Base-by-base conservation (phyloP, 2,113 vertebrate species). In the Toxotes chatareus region DNA sequence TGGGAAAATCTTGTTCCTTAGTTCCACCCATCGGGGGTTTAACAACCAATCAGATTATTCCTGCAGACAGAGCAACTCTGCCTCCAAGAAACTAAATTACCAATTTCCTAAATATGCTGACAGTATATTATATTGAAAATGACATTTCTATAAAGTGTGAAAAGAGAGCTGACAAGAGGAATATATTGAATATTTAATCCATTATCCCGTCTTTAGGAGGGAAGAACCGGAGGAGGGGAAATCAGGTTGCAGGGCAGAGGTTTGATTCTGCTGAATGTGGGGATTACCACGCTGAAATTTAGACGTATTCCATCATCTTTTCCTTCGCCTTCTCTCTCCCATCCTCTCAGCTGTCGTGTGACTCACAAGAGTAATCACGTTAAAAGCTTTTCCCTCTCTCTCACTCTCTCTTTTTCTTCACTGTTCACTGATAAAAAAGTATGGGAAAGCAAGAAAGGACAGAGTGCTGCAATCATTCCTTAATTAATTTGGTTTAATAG, bases 361-460 rank as follows among this genome's bases (percentile, higher is more conserved):
- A 83, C 47, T 86, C 82, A 65, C 62, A 70, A 21, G 46, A 79
- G 67, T 81, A 83, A 85, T 87, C 82, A 73, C 8, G 49, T 76
- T 88, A 84, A 91, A 65, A 65, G 77, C 76, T 70, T 78, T 75
- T 40, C 12, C 38, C 44, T 73, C 60, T 46, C 51, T 27, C 62
- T 42, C 27, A 27, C 61, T 63, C 61, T 66, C 68, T 72, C 49
- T 5, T 34, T 66, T 47, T 32, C 73, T 23, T 44, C 27, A 38
- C 40, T 4, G 0, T 4, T 2, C 17, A 70, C 71, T 21, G 61
- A 72, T 76, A 53, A 66, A 57, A 84, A 67, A 42, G 47, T 67
- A 14, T 0, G 1, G 38, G 21, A 60, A 70, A 5, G 53, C 71
- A 49, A 59, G 61, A 67, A 44, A 40, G 44, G 11, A 31, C 14